Percentiles rank a stretch among this genome's conserved stretches.
Conservation (phyloP, 2,113 vertebrate genomes). For the Sylvilagus bachmani region DNA sequence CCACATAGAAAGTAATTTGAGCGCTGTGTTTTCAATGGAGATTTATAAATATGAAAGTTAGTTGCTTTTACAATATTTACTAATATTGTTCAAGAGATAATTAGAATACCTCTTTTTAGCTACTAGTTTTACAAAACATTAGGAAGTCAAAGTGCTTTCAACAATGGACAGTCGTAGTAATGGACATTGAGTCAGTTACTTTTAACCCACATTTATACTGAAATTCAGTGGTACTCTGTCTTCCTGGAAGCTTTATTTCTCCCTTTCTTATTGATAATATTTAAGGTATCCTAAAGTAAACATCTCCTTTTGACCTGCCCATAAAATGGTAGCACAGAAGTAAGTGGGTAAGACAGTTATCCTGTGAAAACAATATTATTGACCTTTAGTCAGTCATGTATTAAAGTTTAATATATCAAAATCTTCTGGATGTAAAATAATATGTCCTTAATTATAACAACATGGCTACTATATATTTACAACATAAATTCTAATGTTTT, state of each 20-base stretch:
- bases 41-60: conserved; percentile 53
- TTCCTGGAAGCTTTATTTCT: conserved; percentile 16
- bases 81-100: neutral
- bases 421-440: conserved; percentile 88
- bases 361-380: neutral
- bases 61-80: conserved; percentile 34
- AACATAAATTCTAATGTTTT: conserved; percentile 87
- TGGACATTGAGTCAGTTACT: neutral
- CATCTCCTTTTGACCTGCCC: conserved; percentile 39
- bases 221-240: conserved; percentile 11
- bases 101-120: neutral
- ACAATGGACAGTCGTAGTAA: neutral
- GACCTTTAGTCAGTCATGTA: conserved; percentile 91
- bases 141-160: conserved; percentile 10
- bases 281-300: conserved; percentile 14
- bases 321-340: neutral
- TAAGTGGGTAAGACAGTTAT: neutral
- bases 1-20: neutral
- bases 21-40: neutral
- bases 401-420: conserved; percentile 95
- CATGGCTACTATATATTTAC: conserved; percentile 93
- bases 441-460: conserved; percentile 93
- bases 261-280: conserved; percentile 6
- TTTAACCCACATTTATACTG: neutral
- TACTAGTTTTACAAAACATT: conserved; percentile 20